Base-by-base conservation (phyloP, 2,888 invertebrate species). In the Harpalus rubripes region DNA sequence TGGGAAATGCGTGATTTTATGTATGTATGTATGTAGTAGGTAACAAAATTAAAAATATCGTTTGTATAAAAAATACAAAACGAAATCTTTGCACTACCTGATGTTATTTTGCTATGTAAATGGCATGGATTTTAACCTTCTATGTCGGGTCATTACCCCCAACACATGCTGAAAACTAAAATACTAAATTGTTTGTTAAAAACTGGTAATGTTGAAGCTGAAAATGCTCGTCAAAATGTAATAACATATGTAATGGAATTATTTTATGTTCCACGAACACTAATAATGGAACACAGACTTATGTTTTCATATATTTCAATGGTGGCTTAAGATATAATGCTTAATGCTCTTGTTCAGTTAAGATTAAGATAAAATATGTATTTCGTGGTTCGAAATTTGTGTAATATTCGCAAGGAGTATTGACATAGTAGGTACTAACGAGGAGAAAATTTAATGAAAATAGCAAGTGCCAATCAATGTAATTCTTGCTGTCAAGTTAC, bases 121-220 rank as follows among this genome's bases (percentile, higher is more conserved):
- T 61, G 61, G 61, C 22, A 22, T 61, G 22, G 7, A 22, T 61
- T 61, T 61, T 61, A 18, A 22, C 22, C 22, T 61, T 61, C 8
- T 22, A 22, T 61, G 22, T 61, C 61, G 22, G 18, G 22, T 61
- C 22, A 61, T 61, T 61, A 61, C 1, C 1, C 61, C 18, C 5
- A 61, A 61, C 61, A 22, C 10, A 59, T 15, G 59, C 16, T 59
- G 44, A 44, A 44, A 44, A 10, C 44, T 44, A 6, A 44, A 44
- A 8, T 61, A 22, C 22, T 22, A 12, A 61, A 22, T 22, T 61
- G 22, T 61, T 2, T 22, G 22, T 61, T 61, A 61, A 22, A 61
- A 22, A 7, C 10, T 12, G 5, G 18, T 61, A 22, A 22, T 22
- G 22, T 18, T 18, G 22, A 10, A 61, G 5, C 5, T 18, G 59